Conservation (phyloP, 2,113 vertebrate species). For the Hyperopisus bebe region DNA sequence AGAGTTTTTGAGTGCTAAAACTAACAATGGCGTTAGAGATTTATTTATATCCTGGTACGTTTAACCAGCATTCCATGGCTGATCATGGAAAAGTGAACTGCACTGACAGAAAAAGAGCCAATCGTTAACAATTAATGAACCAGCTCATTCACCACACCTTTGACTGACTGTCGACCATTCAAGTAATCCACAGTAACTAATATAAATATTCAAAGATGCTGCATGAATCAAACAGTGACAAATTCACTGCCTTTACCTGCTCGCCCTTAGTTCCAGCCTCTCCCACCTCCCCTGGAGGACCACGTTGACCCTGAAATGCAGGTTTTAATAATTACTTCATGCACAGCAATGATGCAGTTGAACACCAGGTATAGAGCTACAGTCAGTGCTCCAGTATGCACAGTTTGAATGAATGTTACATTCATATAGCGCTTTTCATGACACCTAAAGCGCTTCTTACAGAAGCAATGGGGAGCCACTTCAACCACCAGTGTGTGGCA, state of each 20-base stretch:
- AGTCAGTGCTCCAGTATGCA: background rate
- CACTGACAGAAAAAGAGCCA: background rate
- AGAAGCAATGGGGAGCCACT: too few species aligned
- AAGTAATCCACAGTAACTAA: background rate
- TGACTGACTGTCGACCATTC: background rate
- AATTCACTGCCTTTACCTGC: constrained; percentile 54
- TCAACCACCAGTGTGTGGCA: background rate
- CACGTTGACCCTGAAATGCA: constrained; percentile 62
- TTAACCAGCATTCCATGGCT: background rate
- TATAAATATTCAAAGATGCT: background rate
- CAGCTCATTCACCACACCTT: background rate
- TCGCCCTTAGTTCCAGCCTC: constrained; percentile 62
- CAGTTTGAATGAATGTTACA: background rate
- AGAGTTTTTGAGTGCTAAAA: background rate
- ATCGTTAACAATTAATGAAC: background rate
- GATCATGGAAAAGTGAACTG: background rate
- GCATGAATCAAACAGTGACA: background rate
- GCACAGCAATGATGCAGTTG: background rate
- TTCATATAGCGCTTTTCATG: too few species aligned
- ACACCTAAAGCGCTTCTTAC: too few species aligned
- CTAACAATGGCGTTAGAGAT: background rate
- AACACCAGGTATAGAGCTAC: background rate
- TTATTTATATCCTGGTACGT: background rate
- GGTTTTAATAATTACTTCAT: background rate
- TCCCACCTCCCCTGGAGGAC: constrained; percentile 57